A percentile compares a stretch with the other conserved stretches of the same genome.
Conservation (phyloP, 2,797 vertebrate genomes). For the Alca torda region DNA sequence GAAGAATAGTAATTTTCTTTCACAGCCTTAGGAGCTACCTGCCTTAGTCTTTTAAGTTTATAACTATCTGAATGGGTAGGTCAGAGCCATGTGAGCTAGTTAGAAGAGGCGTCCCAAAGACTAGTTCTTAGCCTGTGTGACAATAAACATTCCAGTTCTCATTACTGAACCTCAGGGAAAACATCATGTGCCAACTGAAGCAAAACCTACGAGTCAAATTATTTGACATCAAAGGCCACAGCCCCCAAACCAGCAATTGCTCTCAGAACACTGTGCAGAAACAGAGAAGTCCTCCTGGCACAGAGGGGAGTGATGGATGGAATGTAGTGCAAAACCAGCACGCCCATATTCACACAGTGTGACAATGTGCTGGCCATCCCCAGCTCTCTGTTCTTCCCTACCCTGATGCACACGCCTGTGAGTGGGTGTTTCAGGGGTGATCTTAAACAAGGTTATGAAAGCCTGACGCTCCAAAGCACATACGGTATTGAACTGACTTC, state of each 20-base stretch:
- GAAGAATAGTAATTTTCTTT: background rate
- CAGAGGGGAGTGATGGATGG: background rate
- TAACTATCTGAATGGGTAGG: background rate
- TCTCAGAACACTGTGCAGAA: background rate
- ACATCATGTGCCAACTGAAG: background rate
- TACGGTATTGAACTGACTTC: background rate
- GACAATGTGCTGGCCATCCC: background rate
- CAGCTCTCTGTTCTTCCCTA: background rate
- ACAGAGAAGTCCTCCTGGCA: background rate
- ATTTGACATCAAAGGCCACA: background rate
- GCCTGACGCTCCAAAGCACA: background rate
- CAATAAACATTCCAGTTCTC: background rate
- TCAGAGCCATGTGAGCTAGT: background rate
- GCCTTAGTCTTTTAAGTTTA: background rate
- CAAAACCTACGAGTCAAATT: background rate
- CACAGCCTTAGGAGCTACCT: background rate
- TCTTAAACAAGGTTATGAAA: background rate
- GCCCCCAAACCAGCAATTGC: background rate
- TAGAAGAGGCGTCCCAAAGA: background rate
- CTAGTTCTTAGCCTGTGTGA: background rate
- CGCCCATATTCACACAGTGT: rapidly evolving
- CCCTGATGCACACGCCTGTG: background rate
- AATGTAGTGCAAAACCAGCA: background rate
- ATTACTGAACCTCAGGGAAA: background rate
- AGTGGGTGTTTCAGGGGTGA: background rate